phyloP scores from a whole-genome alignment of 2,888 invertebrate genomes.

The Drosophila mettleri region DNA sequence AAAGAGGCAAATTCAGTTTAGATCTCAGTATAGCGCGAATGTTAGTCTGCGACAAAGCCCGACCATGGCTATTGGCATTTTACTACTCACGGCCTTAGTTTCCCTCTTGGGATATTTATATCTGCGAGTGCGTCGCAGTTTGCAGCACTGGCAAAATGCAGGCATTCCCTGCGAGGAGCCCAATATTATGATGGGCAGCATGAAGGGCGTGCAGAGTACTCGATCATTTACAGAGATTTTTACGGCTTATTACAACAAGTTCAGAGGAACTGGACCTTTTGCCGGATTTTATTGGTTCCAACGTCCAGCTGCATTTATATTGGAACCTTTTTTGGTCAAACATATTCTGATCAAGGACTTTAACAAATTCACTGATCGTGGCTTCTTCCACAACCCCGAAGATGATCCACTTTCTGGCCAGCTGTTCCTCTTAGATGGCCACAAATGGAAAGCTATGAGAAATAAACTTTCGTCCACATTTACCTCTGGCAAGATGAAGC shows the following conservation, averaged over 20 bases:
- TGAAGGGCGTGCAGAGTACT: constrained; percentile 42
- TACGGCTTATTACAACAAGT: constrained; percentile 58
- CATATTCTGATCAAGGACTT: constrained; percentile 81
- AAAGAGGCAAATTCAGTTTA: too few relatives aligned
- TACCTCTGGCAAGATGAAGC: constrained; percentile 86
- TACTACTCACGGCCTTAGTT: constrained; percentile 39
- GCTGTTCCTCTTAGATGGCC: constrained; percentile 83
- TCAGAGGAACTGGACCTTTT: constrained; percentile 62
- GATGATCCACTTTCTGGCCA: constrained; percentile 84
- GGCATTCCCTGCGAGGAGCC: constrained; percentile 69
- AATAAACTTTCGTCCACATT: constrained; percentile 85
- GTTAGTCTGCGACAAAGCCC: not conserved
- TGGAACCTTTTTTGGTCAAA: constrained; percentile 66
- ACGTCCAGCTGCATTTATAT: constrained; percentile 63
- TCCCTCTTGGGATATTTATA: constrained; percentile 55
- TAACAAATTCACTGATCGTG: constrained; percentile 83
- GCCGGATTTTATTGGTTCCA: constrained; percentile 79
- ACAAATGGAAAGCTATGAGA: constrained; percentile 85
- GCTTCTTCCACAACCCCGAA: constrained; percentile 78
- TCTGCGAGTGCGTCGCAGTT: constrained; percentile 32
- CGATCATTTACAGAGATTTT: constrained; percentile 48
- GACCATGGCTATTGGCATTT: constrained; percentile 44
- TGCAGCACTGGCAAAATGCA: constrained; percentile 50
- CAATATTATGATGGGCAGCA: constrained; percentile 56
- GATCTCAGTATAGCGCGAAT: constrained; percentile 18